Evolutionary conservation across 2,797 vertebrate genomes (phyloP).

Genomic region (Petrocephalus sullivani): DNA sequence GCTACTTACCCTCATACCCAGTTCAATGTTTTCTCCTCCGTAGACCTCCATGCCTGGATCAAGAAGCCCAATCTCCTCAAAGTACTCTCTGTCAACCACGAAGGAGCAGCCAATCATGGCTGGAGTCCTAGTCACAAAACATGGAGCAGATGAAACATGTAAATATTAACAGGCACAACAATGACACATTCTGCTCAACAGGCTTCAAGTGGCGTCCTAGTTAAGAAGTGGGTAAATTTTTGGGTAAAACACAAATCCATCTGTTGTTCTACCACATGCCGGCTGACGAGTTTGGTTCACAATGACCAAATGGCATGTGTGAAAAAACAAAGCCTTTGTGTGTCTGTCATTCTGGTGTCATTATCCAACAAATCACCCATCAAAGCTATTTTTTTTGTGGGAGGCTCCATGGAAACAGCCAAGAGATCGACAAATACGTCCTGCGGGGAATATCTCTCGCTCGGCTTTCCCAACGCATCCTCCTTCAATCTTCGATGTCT

Average conservation of each 20-base stretch:
- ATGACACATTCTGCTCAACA: neutral
- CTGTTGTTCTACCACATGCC: neutral
- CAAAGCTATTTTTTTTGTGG: neutral
- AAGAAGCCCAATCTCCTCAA: constrained; percentile 88
- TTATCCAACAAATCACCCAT: neutral
- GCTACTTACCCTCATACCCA: constrained; percentile 89
- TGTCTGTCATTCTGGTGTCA: neutral
- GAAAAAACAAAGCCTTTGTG: neutral
- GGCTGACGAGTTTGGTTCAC: neutral
- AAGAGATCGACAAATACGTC: neutral
- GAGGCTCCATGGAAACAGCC: neutral
- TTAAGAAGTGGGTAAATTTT: neutral
- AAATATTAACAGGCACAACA: neutral
- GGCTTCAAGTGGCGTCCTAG: neutral
- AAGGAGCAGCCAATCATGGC: constrained; percentile 99
- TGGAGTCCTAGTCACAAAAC: constrained; percentile 71
- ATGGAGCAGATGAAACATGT: neutral
- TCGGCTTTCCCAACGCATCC: neutral
- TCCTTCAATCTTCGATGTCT: neutral
- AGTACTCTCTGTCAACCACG: constrained; percentile 91
- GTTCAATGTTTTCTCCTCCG: constrained; percentile 92
- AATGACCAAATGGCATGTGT: neutral
- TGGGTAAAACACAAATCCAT: neutral
- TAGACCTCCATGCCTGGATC: constrained; percentile 98
- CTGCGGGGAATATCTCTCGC: neutral